A percentile compares a stretch with the other conserved stretches of the same genome.
Conservation (phyloP, 1,140 invertebrate genomes). For the Dufourea novaeangliae region DNA sequence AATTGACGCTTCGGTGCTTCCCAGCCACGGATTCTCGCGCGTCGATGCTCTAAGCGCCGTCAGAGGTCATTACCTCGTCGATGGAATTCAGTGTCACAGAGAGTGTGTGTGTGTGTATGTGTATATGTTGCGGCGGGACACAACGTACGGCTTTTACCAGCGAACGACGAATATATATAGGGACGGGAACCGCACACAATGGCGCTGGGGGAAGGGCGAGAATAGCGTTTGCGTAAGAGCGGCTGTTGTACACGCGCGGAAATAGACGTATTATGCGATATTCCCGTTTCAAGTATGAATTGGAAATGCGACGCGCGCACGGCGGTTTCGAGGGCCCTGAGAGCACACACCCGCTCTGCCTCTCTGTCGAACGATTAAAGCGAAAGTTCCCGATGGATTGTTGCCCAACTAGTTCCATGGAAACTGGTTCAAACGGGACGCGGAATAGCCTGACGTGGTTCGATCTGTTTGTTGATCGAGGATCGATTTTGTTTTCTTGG, state of each 20-base stretch:
- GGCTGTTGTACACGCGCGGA: conserved; percentile 19
- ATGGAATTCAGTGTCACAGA: conserved; percentile 30
- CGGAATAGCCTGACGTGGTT: background rate
- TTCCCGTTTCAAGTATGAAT: conserved; percentile 27
- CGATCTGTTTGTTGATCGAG: background rate
- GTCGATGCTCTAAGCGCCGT: conserved; percentile 8
- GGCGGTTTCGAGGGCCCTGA: conserved; percentile 11
- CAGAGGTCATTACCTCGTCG: conserved; percentile 36
- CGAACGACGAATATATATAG: conserved; percentile 19
- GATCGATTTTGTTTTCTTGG: no score
- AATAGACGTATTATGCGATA: conserved; percentile 40
- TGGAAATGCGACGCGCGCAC: conserved; percentile 32
- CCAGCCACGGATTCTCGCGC: conserved; percentile 9
- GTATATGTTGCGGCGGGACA: background rate
- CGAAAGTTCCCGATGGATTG: background rate
- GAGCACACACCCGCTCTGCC: background rate
- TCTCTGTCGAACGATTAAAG: background rate
- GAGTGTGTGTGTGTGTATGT: background rate
- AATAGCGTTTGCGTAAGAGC: conserved; percentile 44
- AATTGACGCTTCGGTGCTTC: no score
- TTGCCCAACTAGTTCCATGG: background rate
- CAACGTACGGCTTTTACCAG: conserved; percentile 26
- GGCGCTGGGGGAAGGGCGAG: conserved; percentile 8
- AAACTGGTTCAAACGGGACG: background rate
- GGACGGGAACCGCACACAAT: conserved; percentile 1